phyloP scores from a whole-genome alignment of 35 echinoderm and acorn worm genomes.

The Eucidaris tribuloides region DNA sequence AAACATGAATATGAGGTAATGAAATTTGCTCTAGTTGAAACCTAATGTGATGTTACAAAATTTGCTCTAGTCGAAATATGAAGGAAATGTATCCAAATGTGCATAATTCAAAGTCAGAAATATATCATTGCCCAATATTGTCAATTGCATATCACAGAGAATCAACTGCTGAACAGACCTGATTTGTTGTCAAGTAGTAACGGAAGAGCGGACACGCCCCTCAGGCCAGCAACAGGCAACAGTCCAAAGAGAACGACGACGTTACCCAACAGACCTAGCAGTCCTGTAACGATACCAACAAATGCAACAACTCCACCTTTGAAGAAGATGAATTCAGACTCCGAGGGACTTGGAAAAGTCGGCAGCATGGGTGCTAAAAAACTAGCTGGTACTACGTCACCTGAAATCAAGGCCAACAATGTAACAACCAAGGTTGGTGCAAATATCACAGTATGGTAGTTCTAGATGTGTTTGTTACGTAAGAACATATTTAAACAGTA shows the following conservation, averaged over 20 bases:
- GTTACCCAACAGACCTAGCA: conserved; percentile 42
- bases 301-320: not conserved
- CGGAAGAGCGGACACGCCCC: conserved; percentile 47
- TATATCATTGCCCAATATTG: no score
- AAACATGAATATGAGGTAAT: no score
- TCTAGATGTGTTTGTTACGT: no score
- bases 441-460: no score
- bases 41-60: no score
- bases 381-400: conserved; percentile 6
- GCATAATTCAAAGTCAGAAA: no score
- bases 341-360: not conserved
- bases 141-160: conserved; percentile 28
- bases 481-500: no score
- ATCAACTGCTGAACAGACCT: conserved; percentile 37
- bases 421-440: conserved; percentile 56
- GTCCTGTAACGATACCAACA: conserved; percentile 21
- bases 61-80: no score
- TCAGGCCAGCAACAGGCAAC: conserved; percentile 41
- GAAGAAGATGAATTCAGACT: not conserved
- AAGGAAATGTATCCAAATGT: no score
- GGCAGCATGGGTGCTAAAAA: conserved; percentile 20
- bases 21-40: no score
- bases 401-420: conserved; percentile 56
- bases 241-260: conserved; percentile 32
- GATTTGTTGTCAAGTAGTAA: conserved; percentile 30